Base-by-base conservation (phyloP, 1,140 invertebrate genomes). In the Episyrphus balteatus region DNA sequence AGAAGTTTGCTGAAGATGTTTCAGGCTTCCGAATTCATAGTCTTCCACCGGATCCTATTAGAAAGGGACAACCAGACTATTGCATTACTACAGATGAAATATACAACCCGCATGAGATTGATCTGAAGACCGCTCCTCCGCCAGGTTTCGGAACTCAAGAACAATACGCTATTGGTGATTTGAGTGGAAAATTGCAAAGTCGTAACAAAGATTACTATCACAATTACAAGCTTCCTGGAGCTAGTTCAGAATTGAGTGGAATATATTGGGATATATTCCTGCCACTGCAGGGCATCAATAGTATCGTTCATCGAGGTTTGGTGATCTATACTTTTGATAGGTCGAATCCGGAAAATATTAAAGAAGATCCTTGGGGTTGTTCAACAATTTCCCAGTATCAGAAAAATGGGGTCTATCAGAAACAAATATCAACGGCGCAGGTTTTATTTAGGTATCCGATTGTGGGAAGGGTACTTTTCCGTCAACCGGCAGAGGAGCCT, bases 81-180 rank as follows among this genome's bases (percentile, higher is more conserved):
- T 88, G 85, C 49, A 62, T 75, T 44, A 79, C 75, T 0, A 83
- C 81, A 0, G 84, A 83, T 30, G 68, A 69, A 8, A 60, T 87
- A 19, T 86, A 78, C 53, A 85, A 88, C 70, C 86, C 86, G 0
- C 71, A 70, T 3, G 73, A 76, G n/a, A 57, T 78, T 21, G 68
- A 79, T 43, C 50, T 73, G 13, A 70, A 72, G 5, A 63, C 62
- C 18, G 55, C 73, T 32, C 83, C 83, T 7, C 84, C 83, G 8
- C 67, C 81, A 52, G 83, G 83, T 76, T 63, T 62, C 33, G 57
- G 86, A 21, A 91, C 89, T 5, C 86, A 89, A 64, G 88, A 95
- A 66, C 82, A 88, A 58, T 95, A 92, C 58, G 78, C 86, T 5
- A 68, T 92, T 12, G 90, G 91, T 0, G 92, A 96, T 69, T 68